These are phyloP conservation scores for Malachius bipustulatus DNA, from an alignment of 2,888 invertebrate genomes.

Conservation along the genomic window DNA sequence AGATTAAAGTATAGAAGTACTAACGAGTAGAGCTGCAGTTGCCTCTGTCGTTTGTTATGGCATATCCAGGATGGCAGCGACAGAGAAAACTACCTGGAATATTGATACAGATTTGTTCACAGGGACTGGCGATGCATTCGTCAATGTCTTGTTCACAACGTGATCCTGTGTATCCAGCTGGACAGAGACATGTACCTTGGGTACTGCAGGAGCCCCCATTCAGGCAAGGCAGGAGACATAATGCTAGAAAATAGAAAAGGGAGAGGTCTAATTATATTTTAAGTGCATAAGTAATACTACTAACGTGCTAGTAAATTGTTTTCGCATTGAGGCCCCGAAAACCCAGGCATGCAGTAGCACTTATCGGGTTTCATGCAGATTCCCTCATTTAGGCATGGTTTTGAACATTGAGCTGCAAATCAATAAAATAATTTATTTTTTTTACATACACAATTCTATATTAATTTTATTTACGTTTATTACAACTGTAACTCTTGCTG, in stretches of 20 bases:
- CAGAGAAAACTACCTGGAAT: slow-evolving; percentile 57
- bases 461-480: too few relatives aligned
- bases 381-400: slow-evolving; percentile 1
- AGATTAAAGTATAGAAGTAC: too few relatives aligned
- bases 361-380: background rate
- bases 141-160: slow-evolving; percentile 48
- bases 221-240: slow-evolving; percentile 43
- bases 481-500: too few relatives aligned
- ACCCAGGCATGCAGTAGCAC: background rate
- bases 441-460: too few relatives aligned
- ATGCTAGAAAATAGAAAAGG: slow-evolving; percentile 35
- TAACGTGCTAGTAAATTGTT: background rate
- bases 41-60: slow-evolving; percentile 1
- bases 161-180: slow-evolving; percentile 44
- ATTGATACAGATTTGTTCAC: slow-evolving; percentile 56
- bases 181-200: slow-evolving; percentile 43
- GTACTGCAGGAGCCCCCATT: slow-evolving; percentile 51
- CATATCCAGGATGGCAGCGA: slow-evolving; percentile 38
- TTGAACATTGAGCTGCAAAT: background rate
- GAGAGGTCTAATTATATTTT: too few relatives aligned
- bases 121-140: slow-evolving; percentile 51
- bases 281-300: background rate
- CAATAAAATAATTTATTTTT: too few relatives aligned
- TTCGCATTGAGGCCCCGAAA: background rate
- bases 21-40: background rate